Percentiles rank a stretch among this genome's conserved stretches.
These are phyloP conservation scores for Rhingia rostrata DNA, from an alignment of 2,888 invertebrate genomes.

Conservation along the genomic window DNA sequence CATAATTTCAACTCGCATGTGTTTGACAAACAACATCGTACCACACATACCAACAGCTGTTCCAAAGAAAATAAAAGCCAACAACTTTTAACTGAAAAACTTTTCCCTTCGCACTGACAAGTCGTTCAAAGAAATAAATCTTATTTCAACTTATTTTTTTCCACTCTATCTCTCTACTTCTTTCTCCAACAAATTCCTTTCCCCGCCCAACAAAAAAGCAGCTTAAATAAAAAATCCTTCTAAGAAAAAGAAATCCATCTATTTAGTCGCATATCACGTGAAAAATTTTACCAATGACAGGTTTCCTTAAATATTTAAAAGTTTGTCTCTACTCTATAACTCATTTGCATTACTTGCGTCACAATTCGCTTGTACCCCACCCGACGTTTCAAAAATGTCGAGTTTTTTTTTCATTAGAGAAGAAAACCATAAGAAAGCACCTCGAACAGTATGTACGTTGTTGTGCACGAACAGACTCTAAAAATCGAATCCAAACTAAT, in stretches of 20 bases:
- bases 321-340: slow-evolving; percentile 16
- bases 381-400: not conserved
- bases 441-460: not conserved
- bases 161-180: no score
- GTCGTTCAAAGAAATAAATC: slow-evolving; percentile 66
- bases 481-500: slow-evolving; percentile 57
- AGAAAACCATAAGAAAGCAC: slow-evolving; percentile 12
- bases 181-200: not conserved
- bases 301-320: slow-evolving; percentile 40
- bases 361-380: not conserved
- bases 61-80: slow-evolving; percentile 31
- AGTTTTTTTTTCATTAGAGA: slow-evolving; percentile 9
- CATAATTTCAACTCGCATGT: not conserved
- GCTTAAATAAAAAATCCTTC: slow-evolving; percentile 8
- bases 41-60: slow-evolving; percentile 33
- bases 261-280: slow-evolving; percentile 47
- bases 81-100: slow-evolving; percentile 71
- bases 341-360: slow-evolving; percentile 59
- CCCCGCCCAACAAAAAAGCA: slow-evolving; percentile 18
- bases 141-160: slow-evolving; percentile 43
- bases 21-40: slow-evolving; percentile 28
- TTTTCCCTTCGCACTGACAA: slow-evolving; percentile 54
- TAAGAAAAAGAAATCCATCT: slow-evolving; percentile 19
- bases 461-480: slow-evolving; percentile 1
- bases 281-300: slow-evolving; percentile 43